Conservation (phyloP, 2,888 invertebrate genomes). For the Empis livida region DNA sequence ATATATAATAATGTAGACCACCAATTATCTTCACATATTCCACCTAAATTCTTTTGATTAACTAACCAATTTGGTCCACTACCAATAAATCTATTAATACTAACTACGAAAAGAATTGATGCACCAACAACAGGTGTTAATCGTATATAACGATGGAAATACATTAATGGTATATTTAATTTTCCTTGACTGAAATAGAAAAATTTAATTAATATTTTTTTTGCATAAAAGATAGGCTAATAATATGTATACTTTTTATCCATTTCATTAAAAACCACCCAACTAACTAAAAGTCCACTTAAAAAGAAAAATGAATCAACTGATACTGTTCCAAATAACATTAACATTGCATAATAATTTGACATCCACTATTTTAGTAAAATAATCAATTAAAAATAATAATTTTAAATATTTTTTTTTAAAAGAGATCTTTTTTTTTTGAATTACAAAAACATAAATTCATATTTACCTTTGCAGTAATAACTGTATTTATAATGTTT, state of each 20-base stretch:
- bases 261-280: constrained; percentile 17
- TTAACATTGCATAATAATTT: constrained; percentile 10
- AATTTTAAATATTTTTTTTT: no score
- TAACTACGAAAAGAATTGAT: constrained; percentile 38
- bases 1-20: constrained; percentile 39
- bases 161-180: constrained; percentile 30
- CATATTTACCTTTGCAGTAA: neutral
- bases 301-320: constrained; percentile 48
- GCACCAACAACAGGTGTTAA: constrained; percentile 43
- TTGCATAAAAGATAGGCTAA: neutral
- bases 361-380: neutral
- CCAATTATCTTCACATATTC: constrained; percentile 33
- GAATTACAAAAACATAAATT: no score
- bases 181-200: constrained; percentile 23
- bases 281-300: constrained; percentile 42
- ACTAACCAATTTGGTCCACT: constrained; percentile 40
- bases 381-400: no score
- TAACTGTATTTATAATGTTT: neutral
- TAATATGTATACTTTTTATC: constrained; percentile 3
- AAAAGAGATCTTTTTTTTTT: no score
- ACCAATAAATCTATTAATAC: constrained; percentile 38
- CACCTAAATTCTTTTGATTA: neutral
- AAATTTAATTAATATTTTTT: neutral
- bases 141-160: constrained; percentile 36
- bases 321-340: constrained; percentile 32